Base-by-base conservation (phyloP, 2,113 vertebrate species). In the Cisticola juncidis region DNA sequence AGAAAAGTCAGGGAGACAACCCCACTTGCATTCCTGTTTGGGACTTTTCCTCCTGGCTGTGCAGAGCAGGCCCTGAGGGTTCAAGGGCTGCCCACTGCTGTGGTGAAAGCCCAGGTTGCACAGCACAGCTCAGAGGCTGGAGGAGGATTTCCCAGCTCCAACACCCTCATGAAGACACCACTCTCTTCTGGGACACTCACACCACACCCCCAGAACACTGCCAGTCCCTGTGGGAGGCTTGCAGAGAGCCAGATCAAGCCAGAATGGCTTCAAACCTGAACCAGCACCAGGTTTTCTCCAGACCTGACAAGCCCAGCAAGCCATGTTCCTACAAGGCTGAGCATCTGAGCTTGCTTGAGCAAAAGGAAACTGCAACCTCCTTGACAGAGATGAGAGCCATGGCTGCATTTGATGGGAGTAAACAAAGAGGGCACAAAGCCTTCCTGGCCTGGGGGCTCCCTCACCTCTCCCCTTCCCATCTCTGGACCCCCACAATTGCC, bases 301-400 rank as follows among this genome's bases (percentile, higher is more conserved):
- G 48, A 65, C 23, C 20, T 44, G 36, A 44, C 45, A 65, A 44
- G 72, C 12, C 21, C 60, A 87, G 14, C 12, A 36, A 86, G 44
- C n/a, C n/a, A 20, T 2, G 0, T 9, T 77, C 38, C 44, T 64
- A 0, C 7, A 18, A 60, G 51, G 56, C 29, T 0, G 1, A 88
- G n/a, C 40, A 56, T 20, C 74, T 29, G 44, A 61, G 66, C 25
- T 0, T 1, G 24, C 58, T 16, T 56, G 20, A 69, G 58, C n/a
- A 44, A 76, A 36, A 64, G 50, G 51, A 48, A 90, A 69, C 64
- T 22, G n/a, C 53, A 86, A 57, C 11, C 12, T 84, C 57, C 28
- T 71, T 40, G 23, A 35, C 0, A 61, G 4, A 26, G 3, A 5
- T 3, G 14, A 66, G 25, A 78, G 22, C 45, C 47, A 40, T 6